Conservation (phyloP, 2,113 vertebrate species). For the Opisthocomus hoazin region DNA sequence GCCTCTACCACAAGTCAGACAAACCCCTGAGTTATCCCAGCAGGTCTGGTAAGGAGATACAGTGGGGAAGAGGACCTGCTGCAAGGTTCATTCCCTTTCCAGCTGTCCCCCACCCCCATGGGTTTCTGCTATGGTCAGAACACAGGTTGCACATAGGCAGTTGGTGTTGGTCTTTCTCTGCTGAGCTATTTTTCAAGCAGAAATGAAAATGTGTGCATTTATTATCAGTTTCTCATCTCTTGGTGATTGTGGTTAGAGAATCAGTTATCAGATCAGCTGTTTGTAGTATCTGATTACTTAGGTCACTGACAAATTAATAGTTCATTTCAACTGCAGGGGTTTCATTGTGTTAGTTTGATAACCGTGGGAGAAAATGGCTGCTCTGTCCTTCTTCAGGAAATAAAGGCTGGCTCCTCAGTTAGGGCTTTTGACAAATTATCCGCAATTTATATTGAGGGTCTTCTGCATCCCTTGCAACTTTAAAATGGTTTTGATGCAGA, state of each 20-base stretch:
- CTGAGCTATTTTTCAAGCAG: neutral
- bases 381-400: neutral
- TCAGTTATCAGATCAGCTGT: neutral
- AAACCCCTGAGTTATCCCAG: neutral
- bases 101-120: accelerated
- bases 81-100: neutral
- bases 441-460: neutral
- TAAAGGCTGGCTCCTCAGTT: neutral
- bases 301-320: neutral
- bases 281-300: neutral
- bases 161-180: neutral
- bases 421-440: neutral
- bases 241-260: neutral
- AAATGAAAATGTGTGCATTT: neutral
- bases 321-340: neutral
- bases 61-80: neutral
- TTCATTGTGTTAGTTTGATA: neutral
- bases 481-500: neutral
- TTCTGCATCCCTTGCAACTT: neutral
- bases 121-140: neutral
- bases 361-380: neutral
- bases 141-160: neutral
- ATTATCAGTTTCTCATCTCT: neutral
- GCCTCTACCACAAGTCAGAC: neutral
- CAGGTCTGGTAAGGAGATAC: neutral